Base-by-base conservation (phyloP, 2,797 vertebrate genomes). In the Lithobates pipiens region DNA sequence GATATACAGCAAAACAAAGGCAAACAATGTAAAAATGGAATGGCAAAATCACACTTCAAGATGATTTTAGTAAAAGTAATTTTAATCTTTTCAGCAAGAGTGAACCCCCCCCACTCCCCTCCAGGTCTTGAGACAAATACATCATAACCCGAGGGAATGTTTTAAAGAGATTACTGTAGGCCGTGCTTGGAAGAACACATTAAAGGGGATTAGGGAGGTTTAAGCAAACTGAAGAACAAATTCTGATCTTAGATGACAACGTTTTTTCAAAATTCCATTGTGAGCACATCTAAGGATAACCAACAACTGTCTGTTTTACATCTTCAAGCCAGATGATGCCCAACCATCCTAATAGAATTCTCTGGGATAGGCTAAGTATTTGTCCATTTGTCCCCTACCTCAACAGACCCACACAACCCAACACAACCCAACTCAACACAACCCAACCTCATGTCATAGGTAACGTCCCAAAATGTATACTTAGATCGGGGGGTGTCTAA, bases 91-190 rank as follows among this genome's bases (percentile, higher is more conserved):
- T 80, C 70, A 67, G 25, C 46, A 39, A 68, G 29, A 80, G 18
- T 39, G 70, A 71, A n/a, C 79, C 68, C 2, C 68, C 13, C 13
- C 13, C 29, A 1, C 79, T 1, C 50, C 15, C 15, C 50, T 50
- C 79, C 46, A 71, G 46, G 69, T 36, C 32, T 72, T 72, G 13
- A 70, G 57, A 80, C 42, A 70, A 72, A 81, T 39, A 32, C 79
- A 81, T 25, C 50, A 50, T 65, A 73, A 57, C 69, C 32, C 16
- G 50, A 80, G 32, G 32, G 79, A 81, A 81, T 57, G 21, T 65
- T 25, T 65, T 10, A 25, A 54, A 54, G 61, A 65, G 21, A 23
- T 65, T 65, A 65, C 23, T 25, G 61, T 8, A 23, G 61, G 61
- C 21, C 8, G n/a, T 10, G 8, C 21, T 54, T 65, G n/a, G 61